A percentile compares a stretch with the other conserved stretches of the same genome.
Conservation (phyloP, 2,888 invertebrate genomes). For the Rugalucina vietnamica region DNA sequence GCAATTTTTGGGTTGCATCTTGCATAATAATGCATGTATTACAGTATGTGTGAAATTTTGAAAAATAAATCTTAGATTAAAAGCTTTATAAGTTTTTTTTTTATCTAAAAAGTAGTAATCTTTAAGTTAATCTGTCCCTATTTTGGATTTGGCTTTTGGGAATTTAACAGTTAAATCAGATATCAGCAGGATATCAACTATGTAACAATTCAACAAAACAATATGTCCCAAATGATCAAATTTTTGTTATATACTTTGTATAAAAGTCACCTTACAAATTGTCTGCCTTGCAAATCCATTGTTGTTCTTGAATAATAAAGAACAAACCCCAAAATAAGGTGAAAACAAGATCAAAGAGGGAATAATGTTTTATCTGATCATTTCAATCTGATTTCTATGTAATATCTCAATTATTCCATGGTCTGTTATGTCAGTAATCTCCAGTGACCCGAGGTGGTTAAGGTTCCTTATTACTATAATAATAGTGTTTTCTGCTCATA, state of each 20-base stretch:
- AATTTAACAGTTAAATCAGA: neutral
- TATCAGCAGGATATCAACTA: neutral
- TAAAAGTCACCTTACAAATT: neutral
- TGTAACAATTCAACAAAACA: neutral
- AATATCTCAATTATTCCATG: neutral
- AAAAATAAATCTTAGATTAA: too few species aligned
- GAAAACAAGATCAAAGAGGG: slow-evolving; percentile 5
- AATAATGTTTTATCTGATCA: slow-evolving; percentile 7
- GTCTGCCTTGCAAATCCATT: neutral
- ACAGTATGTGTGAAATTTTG: too few species aligned
- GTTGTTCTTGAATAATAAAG: too few species aligned
- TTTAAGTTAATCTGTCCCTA: too few species aligned
- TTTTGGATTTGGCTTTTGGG: neutral
- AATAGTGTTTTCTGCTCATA: too few species aligned
- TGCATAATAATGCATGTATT: too few species aligned
- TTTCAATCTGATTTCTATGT: neutral
- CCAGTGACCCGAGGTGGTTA: neutral
- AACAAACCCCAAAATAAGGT: too few species aligned
- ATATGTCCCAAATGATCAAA: neutral
- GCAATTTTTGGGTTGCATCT: too few species aligned
- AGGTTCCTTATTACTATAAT: too few species aligned
- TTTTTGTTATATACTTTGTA: neutral
- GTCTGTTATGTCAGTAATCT: neutral
- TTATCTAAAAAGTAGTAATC: too few species aligned
- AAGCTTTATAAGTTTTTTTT: too few species aligned